Evolutionary conservation across 2,113 vertebrate species (phyloP), one percentile per base, ranked within the genome.

Genomic region (Nyctibius bracteatus): DNA sequence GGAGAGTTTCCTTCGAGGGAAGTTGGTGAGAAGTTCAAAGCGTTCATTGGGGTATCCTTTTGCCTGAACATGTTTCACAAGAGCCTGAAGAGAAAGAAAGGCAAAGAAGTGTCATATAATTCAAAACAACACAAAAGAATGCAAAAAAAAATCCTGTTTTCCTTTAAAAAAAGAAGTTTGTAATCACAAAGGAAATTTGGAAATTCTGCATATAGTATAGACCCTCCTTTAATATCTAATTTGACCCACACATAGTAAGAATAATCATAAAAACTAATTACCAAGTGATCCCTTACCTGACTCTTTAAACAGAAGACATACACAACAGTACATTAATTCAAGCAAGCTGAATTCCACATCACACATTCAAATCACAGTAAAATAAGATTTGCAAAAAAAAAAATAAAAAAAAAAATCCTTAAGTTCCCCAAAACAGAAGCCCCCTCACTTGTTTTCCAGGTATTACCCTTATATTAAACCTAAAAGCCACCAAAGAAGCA

Each of bases 11-110:
- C 99, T 98, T 58, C 99, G 98, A 46, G 99, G 99, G 94, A 99
- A 99, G 98, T 99, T 99, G 98, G 99, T 99, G 98, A 99, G 99
- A 41, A 99, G 99, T 96, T 99, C 99, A 72, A 99, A 99, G 96
- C 99, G 99, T 98, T 99, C 99, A 47, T 99, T 99, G 82, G 99
- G 99, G 96, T 99, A 99, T 84, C 99, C 99, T 96, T 99, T 99
- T 21, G 98, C 98, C 96, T 99, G 99, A 57, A 99, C 99, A 8
- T 99, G 99, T 86, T 98, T 99, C 96, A 99, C 99, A 81, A 99
- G 98, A 49, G 99, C 99, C 99, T 99, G 94, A 9, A 90, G 83
- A 93, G 62, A 63, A 67, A 92, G 62, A 49, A 41, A 91, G 16
- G 61, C 28, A 86, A 21, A 83, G 4, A 24, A 79, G 2, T 20